Conservation (phyloP, 2,888 invertebrate species). For the Meteorus colon region DNA sequence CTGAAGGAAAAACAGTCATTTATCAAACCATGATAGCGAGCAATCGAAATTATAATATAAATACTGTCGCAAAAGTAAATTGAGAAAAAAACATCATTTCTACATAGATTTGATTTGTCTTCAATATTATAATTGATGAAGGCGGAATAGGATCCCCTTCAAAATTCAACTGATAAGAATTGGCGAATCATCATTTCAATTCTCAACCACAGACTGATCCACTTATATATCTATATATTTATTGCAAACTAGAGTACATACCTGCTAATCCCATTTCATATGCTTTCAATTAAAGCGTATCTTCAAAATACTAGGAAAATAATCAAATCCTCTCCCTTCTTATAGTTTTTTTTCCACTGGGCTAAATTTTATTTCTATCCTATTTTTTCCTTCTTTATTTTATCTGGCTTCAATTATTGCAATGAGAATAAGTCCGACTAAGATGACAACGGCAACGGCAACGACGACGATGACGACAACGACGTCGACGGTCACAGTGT, state of each 20-base stretch:
- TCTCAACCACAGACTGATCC: too few species aligned
- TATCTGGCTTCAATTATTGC: conserved; percentile 1
- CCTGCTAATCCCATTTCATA: conserved; percentile 51
- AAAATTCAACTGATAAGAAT: background rate
- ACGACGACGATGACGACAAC: conserved; percentile 12
- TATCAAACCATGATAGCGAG: too few species aligned
- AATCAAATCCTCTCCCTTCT: background rate
- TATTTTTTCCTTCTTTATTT: background rate
- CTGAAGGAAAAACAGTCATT: too few species aligned
- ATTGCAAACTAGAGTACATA: conserved; percentile 34
- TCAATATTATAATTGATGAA: too few species aligned
- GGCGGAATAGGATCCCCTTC: too few species aligned
- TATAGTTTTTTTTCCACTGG: background rate
- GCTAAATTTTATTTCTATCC: background rate
- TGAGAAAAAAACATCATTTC: too few species aligned
- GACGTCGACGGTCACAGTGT: conserved; percentile 9
- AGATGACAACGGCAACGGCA: background rate
- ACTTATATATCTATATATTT: background rate
- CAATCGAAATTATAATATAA: too few species aligned
- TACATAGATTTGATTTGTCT: too few species aligned
- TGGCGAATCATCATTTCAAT: background rate
- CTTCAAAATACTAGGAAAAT: background rate
- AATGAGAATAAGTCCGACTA: conserved; percentile 21
- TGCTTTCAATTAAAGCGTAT: background rate
- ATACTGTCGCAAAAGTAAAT: too few species aligned